Evolutionary conservation across 2,797 vertebrate species (phyloP), one percentile per base, ranked within the genome.

Genomic region (Pangasius sanitwongsei): DNA sequence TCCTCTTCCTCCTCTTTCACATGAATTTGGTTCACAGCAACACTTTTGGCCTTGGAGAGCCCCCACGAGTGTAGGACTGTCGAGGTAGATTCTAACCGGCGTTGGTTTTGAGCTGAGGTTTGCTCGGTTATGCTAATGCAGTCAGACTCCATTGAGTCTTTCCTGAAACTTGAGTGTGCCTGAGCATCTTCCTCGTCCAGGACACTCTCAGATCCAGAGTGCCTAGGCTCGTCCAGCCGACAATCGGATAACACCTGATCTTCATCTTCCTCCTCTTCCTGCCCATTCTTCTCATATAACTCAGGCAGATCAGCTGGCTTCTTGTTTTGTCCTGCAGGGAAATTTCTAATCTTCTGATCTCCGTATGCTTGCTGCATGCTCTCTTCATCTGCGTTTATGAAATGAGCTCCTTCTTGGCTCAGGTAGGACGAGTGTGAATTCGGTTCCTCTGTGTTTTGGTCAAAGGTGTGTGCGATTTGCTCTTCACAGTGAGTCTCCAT

Each of bases 1-100:
- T 63, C 67, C 1, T 85, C 89, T 44, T 86, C 89, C 75, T 90
- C 89, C 25, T 81, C 4, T 41, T 90, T 90, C n/a, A 90, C 89
- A 11, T 81, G 55, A 18, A 90, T 82, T 31, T 81, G 89, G 55
- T 61, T 72, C 9, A 12, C n/a, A 28, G 44, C 18, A 15, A n/a
- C 34, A 48, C 28, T 25, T 53, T 57, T 77, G 20, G 34, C 41
- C 16, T 63, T 28, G 13, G 37, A n/a, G 23, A 6, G 75, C 48
- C 57, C 83, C 83, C 89, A 88, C 7, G 74, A 63, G 86, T 85
- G 86, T 41, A 85, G 44, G 9, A 85, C 55, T 13, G 89, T 63
- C 7, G 86, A 74, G 89, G 89, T 81, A 87, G 86, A 84, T 80
- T 90, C 86, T 28, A 86, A 31, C 5, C 59, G 86, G 48, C 8